A percentile compares a stretch with the other conserved stretches of the same genome.
phyloP scores from a whole-genome alignment of 2,113 vertebrate species.

The Limnothrissa miodon region DNA sequence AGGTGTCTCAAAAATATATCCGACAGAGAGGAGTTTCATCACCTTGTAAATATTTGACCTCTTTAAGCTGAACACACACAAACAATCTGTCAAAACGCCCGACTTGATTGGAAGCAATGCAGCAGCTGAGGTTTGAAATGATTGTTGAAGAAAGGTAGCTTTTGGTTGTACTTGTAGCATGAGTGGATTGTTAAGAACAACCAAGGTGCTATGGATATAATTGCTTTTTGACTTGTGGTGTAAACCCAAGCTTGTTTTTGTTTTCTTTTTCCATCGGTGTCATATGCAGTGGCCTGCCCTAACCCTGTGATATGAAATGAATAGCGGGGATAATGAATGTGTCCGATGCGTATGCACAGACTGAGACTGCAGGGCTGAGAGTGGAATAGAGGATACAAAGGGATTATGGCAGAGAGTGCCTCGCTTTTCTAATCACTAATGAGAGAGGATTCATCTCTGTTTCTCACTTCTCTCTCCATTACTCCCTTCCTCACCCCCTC shows the following conservation, averaged over 20 bases:
- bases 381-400: background rate
- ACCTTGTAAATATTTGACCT: background rate
- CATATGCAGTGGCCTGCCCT: background rate
- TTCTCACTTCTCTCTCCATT: background rate
- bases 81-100: background rate
- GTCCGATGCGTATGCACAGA: background rate
- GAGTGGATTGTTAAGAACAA: background rate
- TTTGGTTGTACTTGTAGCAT: background rate
- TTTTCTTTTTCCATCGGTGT: background rate
- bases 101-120: background rate
- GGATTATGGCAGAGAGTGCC: background rate
- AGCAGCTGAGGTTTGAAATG: background rate
- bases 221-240: background rate
- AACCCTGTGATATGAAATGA: background rate
- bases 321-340: background rate
- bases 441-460: background rate
- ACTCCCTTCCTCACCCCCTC: background rate
- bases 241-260: background rate
- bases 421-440: background rate
- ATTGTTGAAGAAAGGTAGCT: too few species aligned
- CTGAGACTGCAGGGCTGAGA: background rate
- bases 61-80: background rate
- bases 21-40: background rate
- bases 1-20: background rate
- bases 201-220: background rate